phyloP scores from a whole-genome alignment of 2,797 vertebrate genomes.

The Anas georgica region DNA sequence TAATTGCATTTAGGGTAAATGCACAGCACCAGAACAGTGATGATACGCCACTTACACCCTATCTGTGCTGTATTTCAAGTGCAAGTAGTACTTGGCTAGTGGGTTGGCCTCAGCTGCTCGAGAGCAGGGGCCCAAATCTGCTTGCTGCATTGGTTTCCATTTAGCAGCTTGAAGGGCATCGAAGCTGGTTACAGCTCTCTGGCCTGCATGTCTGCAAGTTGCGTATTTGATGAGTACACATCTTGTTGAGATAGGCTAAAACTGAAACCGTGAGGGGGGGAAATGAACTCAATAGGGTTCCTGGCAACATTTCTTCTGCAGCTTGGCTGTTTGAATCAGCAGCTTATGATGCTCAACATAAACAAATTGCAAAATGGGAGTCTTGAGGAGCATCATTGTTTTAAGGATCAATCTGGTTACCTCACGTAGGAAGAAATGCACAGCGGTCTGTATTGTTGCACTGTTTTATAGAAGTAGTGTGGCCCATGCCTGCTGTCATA shows the following conservation, averaged over 20 bases:
- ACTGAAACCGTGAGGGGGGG: background rate
- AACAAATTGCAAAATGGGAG: background rate
- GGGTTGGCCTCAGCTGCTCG: background rate
- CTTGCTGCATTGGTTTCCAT: background rate
- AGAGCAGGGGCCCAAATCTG: background rate
- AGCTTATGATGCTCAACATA: background rate
- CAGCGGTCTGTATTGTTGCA: background rate
- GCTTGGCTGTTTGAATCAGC: constrained; percentile 4
- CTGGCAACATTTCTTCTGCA: background rate
- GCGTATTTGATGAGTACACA: accelerated
- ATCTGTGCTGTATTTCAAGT: background rate
- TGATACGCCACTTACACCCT: background rate
- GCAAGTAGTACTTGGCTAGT: background rate
- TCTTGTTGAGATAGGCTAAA: constrained; percentile 13
- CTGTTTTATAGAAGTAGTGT: background rate
- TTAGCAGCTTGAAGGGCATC: background rate
- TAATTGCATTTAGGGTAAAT: background rate
- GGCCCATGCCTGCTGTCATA: background rate
- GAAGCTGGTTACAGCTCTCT: background rate
- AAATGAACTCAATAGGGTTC: background rate
- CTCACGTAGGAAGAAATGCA: background rate
- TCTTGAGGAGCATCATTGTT: background rate
- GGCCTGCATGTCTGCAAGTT: background rate
- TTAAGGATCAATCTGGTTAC: background rate
- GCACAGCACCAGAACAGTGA: background rate